Percentiles rank a stretch among this genome's conserved stretches.
Evolutionary conservation across 2,113 vertebrate genomes (phyloP).

Genomic region (Anarrhichthys ocellatus): DNA sequence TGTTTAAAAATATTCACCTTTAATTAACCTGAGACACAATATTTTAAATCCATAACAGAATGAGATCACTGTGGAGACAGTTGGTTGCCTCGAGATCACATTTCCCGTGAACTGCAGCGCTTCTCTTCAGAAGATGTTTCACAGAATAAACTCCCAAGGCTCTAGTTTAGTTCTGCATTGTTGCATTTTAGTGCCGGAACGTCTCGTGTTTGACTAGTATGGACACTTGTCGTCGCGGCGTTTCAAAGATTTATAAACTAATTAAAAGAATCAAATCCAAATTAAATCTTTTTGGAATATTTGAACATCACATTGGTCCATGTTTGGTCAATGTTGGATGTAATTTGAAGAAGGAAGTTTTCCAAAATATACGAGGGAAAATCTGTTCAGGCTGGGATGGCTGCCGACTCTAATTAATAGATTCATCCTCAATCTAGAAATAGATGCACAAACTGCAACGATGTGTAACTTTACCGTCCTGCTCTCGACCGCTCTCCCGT

Average conservation of each 20-base stretch:
- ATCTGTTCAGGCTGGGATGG: neutral
- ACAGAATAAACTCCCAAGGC: neutral
- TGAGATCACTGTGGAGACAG: conserved; percentile 5
- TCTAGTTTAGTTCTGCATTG: neutral
- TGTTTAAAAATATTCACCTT: conserved; percentile 13
- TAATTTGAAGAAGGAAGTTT: neutral
- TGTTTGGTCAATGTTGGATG: neutral
- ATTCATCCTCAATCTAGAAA: neutral
- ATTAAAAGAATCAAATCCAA: neutral
- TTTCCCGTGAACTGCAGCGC: conserved; percentile 13
- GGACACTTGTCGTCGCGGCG: too few species aligned
- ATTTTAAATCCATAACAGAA: neutral
- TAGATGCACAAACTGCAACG: too few species aligned
- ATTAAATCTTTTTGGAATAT: neutral
- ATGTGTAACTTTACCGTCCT: too few species aligned
- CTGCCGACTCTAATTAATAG: neutral
- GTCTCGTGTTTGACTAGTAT: too few species aligned
- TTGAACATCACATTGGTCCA: neutral
- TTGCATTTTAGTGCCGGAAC: too few species aligned
- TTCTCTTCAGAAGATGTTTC: too few species aligned
- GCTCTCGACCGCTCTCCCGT: too few species aligned
- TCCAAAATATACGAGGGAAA: neutral
- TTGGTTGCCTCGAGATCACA: neutral
- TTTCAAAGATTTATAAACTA: neutral
- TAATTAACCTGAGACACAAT: neutral